phyloP scores from a whole-genome alignment of 2,113 vertebrate genomes.

The Coryphaenoides rupestris region DNA sequence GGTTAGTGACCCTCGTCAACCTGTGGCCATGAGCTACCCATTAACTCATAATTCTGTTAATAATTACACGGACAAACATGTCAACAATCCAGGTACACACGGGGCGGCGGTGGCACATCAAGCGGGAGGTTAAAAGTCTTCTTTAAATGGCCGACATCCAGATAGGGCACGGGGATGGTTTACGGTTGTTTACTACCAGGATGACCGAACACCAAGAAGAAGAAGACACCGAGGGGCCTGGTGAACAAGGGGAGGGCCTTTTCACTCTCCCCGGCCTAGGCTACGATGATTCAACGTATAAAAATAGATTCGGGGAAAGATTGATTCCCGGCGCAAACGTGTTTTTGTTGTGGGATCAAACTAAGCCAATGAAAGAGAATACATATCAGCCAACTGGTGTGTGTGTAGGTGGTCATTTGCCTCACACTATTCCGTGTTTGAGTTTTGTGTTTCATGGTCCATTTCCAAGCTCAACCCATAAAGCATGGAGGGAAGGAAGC shows the following conservation, averaged over 20 bases:
- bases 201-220: too few relatives aligned
- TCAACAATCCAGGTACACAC: conserved; percentile 56
- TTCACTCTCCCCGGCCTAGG: too few relatives aligned
- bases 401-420: too few relatives aligned
- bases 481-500: neutral
- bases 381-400: too few relatives aligned
- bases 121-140: conserved; percentile 21
- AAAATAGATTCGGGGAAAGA: too few relatives aligned
- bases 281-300: too few relatives aligned
- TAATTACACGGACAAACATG: conserved; percentile 49
- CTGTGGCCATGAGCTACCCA: conserved; percentile 37
- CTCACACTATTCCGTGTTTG: too few relatives aligned
- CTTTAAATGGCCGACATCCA: conserved; percentile 15
- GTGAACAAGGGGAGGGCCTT: neutral
- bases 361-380: neutral
- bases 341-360: neutral
- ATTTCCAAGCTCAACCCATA: too few relatives aligned
- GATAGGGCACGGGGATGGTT: conserved; percentile 2
- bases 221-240: neutral
- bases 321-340: too few relatives aligned
- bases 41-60: conserved; percentile 57
- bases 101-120: conserved; percentile 35
- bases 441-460: too few relatives aligned
- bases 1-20: conserved; percentile 23
- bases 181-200: conserved; percentile 10